Conservation (phyloP, 2,113 vertebrate species). For the Pipra filicauda region DNA sequence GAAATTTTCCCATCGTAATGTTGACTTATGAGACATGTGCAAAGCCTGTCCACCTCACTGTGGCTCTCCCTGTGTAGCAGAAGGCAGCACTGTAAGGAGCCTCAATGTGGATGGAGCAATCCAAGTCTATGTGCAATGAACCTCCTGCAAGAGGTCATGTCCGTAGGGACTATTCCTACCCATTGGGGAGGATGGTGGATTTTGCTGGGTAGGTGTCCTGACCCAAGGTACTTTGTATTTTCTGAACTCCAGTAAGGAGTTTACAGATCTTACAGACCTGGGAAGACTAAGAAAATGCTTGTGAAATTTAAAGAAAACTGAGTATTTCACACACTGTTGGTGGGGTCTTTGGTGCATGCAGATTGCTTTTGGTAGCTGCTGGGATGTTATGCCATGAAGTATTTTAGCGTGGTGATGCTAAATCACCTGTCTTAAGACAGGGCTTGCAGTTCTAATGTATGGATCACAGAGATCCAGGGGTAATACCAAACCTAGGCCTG, state of each 20-base stretch:
- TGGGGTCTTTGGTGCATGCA: neutral
- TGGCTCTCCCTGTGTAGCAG: neutral
- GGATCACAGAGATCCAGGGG: neutral
- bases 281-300: neutral
- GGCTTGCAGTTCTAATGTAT: neutral
- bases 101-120: accelerated
- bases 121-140: neutral
- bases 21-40: neutral
- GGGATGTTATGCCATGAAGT: neutral
- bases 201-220: neutral
- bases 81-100: neutral
- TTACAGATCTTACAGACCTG: neutral
- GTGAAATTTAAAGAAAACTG: neutral
- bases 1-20: conserved; percentile 17
- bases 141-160: neutral
- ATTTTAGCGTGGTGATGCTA: neutral
- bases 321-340: accelerated
- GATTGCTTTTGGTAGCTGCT: neutral
- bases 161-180: neutral
- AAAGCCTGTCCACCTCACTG: neutral
- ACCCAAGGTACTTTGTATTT: neutral
- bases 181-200: accelerated
- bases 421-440: neutral
- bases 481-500: neutral
- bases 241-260: neutral